Percentiles rank a stretch among this genome's conserved stretches.
phyloP scores from a whole-genome alignment of 2,888 invertebrate genomes.

The Lasius fuliginosus region DNA sequence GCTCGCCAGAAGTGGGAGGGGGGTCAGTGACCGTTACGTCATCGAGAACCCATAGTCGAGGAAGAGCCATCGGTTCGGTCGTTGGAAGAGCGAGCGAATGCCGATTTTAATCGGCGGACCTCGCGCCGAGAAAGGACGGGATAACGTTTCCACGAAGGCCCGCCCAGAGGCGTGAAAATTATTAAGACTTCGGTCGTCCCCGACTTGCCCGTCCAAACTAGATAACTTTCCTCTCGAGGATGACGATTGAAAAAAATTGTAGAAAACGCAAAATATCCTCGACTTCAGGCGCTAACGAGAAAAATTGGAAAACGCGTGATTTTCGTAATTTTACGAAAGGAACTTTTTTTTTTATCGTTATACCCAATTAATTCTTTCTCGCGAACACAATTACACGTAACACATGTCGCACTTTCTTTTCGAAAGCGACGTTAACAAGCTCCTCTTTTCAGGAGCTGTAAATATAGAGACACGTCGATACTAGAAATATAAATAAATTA shows the following conservation, averaged over 20 bases:
- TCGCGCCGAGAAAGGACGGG: conserved; percentile 19
- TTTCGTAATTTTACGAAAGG: neutral
- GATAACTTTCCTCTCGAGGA: neutral
- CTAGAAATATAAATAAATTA: neutral
- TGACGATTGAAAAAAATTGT: neutral
- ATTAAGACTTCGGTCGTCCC: conserved; percentile 5
- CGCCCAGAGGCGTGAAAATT: conserved; percentile 42
- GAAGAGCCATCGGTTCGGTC: conserved; percentile 76
- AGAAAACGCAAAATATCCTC: neutral
- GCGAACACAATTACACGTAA: neutral
- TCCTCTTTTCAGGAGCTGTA: neutral
- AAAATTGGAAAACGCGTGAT: neutral
- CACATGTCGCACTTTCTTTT: conserved; percentile 15
- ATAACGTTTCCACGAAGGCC: conserved; percentile 9
- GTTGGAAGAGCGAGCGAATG: conserved; percentile 55
- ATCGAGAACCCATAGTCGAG: conserved; percentile 80
- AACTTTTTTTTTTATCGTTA: neutral
- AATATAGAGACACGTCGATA: neutral
- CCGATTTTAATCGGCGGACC: conserved; percentile 70
- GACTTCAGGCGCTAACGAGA: neutral
- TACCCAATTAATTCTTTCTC: neutral
- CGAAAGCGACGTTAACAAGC: neutral
- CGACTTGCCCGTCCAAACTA: neutral
- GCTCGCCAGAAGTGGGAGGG: conserved; percentile 78
- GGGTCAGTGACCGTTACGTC: conserved; percentile 86